Evolutionary conservation across 2,113 vertebrate genomes (phyloP), one percentile per base, ranked within the genome.

Genomic region (Psettodes erumei): DNA sequence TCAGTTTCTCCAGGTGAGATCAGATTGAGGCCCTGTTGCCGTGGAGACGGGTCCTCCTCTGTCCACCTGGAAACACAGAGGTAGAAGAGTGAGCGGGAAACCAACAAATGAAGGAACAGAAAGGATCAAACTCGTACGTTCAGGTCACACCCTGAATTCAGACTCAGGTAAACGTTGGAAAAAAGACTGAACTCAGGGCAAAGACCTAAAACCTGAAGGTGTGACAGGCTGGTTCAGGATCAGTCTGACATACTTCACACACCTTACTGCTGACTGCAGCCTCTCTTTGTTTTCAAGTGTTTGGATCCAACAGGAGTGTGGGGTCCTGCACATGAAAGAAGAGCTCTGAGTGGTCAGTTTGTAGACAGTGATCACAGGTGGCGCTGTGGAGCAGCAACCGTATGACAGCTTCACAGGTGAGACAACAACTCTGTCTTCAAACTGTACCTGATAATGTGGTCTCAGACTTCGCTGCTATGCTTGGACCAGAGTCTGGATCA

Each of bases 191-290:
- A 15, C 16, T 30, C 21, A 50, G 47, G 47, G 47, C 23, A 51
- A 47, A 43, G 6, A 3, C 4, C 6, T 19, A 2, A 43, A 43
- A 18, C 40, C 40, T 18, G 40, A 42, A 18, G 11, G 15, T 5
- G 40, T 1, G 40, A 18, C 15, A 19, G 8, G 21, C 21, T n/a
- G 19, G 40, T 2, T 16, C 13, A 16, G 38, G 38, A 4, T 42
- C 6, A 43, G 18, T 16, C 5, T 15, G n/a, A n/a, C n/a, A n/a
- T n/a, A n/a, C 16, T 7, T 42, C 2, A 27, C 51, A 63, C 56
- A 71, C 66, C 55, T 79, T 47, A 82, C 5, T 82, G 62, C 6
- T 48, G 19, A 21, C 43, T 23, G 15, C 80, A 82, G 1, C 5
- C 4, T 30, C 19, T 72, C 45, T 47, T 73, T 7, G 40, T 13